phyloP scores from a whole-genome alignment of 1,140 invertebrate species.

The Babylonia areolata region DNA sequence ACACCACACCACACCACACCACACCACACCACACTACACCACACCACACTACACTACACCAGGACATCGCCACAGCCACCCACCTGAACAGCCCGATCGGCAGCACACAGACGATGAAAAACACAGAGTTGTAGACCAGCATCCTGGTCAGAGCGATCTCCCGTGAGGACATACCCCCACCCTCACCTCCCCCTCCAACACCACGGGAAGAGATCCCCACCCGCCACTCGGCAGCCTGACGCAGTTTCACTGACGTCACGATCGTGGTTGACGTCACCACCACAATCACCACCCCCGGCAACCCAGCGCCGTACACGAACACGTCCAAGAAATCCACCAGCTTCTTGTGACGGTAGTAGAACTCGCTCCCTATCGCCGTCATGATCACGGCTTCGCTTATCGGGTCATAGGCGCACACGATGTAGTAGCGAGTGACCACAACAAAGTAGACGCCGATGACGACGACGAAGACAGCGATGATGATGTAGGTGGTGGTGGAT shows the following conservation, averaged over 20 bases:
- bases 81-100: too few relatives aligned
- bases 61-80: too few relatives aligned
- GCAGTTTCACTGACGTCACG: neutral
- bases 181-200: neutral
- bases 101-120: too few relatives aligned
- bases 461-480: slow-evolving; percentile 14
- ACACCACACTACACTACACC: too few relatives aligned
- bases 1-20: too few relatives aligned
- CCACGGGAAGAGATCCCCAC: neutral
- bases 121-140: too few relatives aligned
- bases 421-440: slow-evolving; percentile 12
- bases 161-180: neutral
- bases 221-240: neutral
- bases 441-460: neutral
- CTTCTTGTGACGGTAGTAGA: neutral
- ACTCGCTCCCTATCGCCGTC: neutral
- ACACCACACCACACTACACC: too few relatives aligned
- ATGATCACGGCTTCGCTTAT: neutral
- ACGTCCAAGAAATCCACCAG: neutral
- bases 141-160: slow-evolving; percentile 13
- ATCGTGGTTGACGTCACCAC: neutral
- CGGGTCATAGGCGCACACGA: slow-evolving; percentile 5
- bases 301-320: neutral
- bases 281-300: neutral
- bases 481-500: neutral